Base-by-base conservation (phyloP, 2,113 vertebrate genomes). In the Psephotus haematonotus region DNA sequence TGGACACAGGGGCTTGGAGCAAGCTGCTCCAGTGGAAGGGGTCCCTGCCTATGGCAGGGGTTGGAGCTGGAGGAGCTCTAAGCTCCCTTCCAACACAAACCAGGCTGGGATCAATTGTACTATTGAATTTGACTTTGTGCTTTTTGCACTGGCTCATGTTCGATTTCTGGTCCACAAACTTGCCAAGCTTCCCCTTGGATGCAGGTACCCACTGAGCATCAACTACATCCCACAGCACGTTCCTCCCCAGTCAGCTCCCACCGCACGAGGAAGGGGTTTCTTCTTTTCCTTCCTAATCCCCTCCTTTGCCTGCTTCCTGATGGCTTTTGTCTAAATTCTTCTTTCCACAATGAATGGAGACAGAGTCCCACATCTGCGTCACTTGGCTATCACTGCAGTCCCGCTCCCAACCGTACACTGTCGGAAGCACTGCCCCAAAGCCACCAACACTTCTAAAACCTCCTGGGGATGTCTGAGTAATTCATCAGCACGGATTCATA, bases 171-270 rank as follows among this genome's bases (percentile, higher is more conserved):
- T 41, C 91, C 74, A 17, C 25, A 39, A 84, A 41, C 35, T 65
- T 49, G 24, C 9, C 31, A 74, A 23, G 4, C 18, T 74, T 83
- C 46, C 72, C 50, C 60, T 53, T 77, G 55, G 77, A 53, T 10
- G 7, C 62, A 49, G 27, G 23, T 52, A 70, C 28, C 24, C 27
- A 17, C 22, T 13, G 29, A 82, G 11, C 44, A 88, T 33, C 80
- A 75, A 4, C 29, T 10, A 2, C 27, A 57, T 13, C 65, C 70
- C 11, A 0, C 0, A 0, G 28, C 50, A 68, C 29, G n/a, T 55
- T 86, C 9, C 23, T 49, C 44, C 68, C 14, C 55, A 53, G 44
- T 17, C 11, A 74, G 37, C 69, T 44, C 15, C 9, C 3, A 13
- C 22, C 25, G 19, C 47, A 17, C 20, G 33, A 79, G 65, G 25